Evolutionary conservation across 2,113 vertebrate species (phyloP).

Genomic region (Psephotus haematonotus): DNA sequence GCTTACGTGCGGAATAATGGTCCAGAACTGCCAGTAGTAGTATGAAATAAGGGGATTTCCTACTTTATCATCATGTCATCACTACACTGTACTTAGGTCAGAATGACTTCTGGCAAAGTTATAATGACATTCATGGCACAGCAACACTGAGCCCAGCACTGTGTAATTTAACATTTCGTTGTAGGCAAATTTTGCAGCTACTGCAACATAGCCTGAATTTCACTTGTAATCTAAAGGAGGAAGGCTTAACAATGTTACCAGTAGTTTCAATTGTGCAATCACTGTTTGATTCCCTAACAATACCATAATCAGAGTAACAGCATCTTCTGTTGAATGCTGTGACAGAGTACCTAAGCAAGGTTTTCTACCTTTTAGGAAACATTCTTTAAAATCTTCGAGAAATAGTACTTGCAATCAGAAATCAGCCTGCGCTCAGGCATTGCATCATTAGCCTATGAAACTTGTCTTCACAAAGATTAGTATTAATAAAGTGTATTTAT

Average conservation of each 20-base stretch:
- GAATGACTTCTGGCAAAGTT: not conserved
- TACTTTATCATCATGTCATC: not conserved
- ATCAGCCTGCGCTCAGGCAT: not conserved
- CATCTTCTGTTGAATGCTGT: not conserved
- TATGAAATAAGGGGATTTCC: not conserved
- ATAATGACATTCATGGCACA: not conserved
- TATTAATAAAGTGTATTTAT: not conserved
- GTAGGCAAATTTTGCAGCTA: not conserved
- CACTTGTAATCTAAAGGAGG: not conserved
- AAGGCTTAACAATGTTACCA: not conserved
- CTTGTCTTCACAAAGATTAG: not conserved
- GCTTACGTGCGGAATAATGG: not conserved
- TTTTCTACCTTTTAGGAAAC: not conserved
- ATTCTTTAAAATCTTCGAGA: not conserved
- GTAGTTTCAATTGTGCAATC: not conserved
- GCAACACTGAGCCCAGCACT: not conserved
- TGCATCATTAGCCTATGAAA: not conserved
- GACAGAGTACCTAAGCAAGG: not conserved
- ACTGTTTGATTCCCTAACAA: not conserved
- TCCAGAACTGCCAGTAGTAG: not conserved
- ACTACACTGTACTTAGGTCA: not conserved
- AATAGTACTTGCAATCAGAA: not conserved
- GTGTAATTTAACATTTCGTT: not conserved
- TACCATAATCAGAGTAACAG: not conserved
- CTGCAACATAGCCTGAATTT: not conserved